Conservation (phyloP, 2,797 vertebrate genomes). For the Picus viridis region DNA sequence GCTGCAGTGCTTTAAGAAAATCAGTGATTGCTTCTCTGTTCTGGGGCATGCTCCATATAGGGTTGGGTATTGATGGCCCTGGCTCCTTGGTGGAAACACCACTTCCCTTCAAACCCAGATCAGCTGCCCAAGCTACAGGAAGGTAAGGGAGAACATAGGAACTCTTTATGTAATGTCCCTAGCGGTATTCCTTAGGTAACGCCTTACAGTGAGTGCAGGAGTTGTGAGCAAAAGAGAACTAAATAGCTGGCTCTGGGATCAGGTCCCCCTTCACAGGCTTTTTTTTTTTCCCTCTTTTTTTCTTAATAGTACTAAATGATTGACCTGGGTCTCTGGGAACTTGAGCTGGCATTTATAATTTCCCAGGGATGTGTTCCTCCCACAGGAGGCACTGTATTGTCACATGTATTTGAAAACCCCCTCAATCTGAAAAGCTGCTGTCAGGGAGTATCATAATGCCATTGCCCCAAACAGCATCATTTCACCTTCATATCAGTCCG, state of each 20-base stretch:
- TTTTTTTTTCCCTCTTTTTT: too few species aligned
- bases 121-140: background rate
- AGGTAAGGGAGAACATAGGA: background rate
- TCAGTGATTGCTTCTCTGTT: background rate
- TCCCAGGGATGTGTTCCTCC: background rate
- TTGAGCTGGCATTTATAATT: background rate
- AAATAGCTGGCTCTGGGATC: background rate
- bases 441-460: background rate
- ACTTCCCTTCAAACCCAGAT: background rate
- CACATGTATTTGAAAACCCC: background rate
- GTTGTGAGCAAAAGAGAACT: background rate
- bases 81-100: background rate
- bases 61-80: rapidly evolving
- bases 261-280: background rate
- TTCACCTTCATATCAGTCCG: background rate
- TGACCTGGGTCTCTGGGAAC: background rate
- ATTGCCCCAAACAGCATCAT: background rate
- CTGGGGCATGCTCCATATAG: background rate
- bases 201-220: background rate
- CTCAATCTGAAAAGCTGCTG: background rate
- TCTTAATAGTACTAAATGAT: background rate
- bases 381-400: background rate
- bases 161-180: background rate
- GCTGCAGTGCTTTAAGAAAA: background rate
- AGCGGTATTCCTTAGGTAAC: background rate